Percentiles rank a stretch among this genome's conserved stretches.
Evolutionary conservation across 2,797 vertebrate genomes (phyloP).

Genomic region (Sebastes elongatus): DNA sequence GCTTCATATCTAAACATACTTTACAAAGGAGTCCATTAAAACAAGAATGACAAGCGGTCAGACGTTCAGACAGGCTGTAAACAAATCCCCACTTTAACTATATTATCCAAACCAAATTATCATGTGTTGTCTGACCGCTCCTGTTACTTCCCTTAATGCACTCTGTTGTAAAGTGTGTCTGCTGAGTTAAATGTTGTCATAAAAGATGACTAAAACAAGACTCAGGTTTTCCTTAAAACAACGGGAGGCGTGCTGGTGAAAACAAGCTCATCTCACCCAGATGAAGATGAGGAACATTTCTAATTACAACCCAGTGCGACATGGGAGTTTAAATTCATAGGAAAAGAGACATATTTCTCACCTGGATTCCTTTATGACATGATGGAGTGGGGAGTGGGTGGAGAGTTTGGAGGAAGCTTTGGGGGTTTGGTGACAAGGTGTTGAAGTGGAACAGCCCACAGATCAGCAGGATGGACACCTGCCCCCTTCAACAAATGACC

Average conservation of each 20-base stretch:
- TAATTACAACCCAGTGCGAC: constrained; percentile 28
- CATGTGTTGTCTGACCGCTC: constrained; percentile 4
- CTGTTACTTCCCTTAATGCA: neutral
- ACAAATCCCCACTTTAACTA: constrained; percentile 12
- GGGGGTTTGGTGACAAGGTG: constrained; percentile 72
- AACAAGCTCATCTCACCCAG: constrained; percentile 26
- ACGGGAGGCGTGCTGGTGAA: constrained; percentile 5
- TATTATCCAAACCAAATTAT: constrained; percentile 28
- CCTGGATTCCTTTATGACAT: constrained; percentile 50
- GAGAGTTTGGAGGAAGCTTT: constrained; percentile 24
- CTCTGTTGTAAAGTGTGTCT: constrained; percentile 10
- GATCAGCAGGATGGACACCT: constrained; percentile 75
- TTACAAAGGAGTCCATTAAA: neutral
- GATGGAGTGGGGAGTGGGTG: constrained; percentile 26
- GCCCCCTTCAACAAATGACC: constrained; percentile 65
- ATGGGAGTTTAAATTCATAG: neutral
- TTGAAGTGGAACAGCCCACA: constrained; percentile 76
- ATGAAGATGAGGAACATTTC: constrained; percentile 30
- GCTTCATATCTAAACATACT: neutral
- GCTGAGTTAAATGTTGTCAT: constrained; percentile 16
- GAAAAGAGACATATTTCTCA: constrained; percentile 8
- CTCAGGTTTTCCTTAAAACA: constrained; percentile 27
- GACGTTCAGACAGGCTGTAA: constrained; percentile 25
- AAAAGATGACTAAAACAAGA: constrained; percentile 24
- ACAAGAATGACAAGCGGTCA: neutral